Conservation (phyloP, 2,888 invertebrate genomes). For the Mesorhabditis belari region DNA sequence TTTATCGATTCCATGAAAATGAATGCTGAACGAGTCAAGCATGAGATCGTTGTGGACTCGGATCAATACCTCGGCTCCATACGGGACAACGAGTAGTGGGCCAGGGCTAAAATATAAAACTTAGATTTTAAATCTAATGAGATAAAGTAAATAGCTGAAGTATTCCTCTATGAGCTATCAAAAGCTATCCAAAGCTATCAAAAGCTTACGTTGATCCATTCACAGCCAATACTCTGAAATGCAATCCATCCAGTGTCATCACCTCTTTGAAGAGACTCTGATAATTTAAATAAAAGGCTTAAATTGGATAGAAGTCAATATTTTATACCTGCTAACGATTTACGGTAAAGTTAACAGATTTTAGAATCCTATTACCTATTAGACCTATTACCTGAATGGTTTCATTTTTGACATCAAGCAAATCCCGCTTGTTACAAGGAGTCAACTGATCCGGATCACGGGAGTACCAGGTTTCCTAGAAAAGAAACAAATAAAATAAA, state of each 20-base stretch:
- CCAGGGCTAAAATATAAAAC: slow-evolving; percentile 34
- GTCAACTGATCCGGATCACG: slow-evolving; percentile 29
- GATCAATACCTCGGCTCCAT: slow-evolving; percentile 38
- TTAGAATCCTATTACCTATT: too few relatives aligned
- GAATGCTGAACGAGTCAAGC: slow-evolving; percentile 39
- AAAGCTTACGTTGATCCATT: slow-evolving; percentile 40
- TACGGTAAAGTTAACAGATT: too few relatives aligned
- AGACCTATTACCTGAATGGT: slow-evolving; percentile 7
- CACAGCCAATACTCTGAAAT: slow-evolving; percentile 31
- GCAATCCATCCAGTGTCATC: slow-evolving; percentile 30
- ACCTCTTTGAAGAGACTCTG: slow-evolving; percentile 18
- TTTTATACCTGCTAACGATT: too few relatives aligned
- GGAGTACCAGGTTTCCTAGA: slow-evolving; percentile 24
- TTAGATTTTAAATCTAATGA: not conserved
- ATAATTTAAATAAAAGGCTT: not conserved
- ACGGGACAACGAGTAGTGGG: slow-evolving; percentile 39
- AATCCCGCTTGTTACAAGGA: slow-evolving; percentile 13
- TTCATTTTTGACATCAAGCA: slow-evolving; percentile 11
- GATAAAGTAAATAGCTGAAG: not conserved
- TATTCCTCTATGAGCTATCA: too few relatives aligned
- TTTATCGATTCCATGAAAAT: slow-evolving; percentile 48
- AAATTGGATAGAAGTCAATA: not conserved
- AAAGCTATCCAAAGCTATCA: too few relatives aligned
- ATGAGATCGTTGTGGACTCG: slow-evolving; percentile 38
- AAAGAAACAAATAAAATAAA: not conserved